Base-by-base conservation (phyloP, 2,113 vertebrate genomes). In the Benitochromis conjunctus region DNA sequence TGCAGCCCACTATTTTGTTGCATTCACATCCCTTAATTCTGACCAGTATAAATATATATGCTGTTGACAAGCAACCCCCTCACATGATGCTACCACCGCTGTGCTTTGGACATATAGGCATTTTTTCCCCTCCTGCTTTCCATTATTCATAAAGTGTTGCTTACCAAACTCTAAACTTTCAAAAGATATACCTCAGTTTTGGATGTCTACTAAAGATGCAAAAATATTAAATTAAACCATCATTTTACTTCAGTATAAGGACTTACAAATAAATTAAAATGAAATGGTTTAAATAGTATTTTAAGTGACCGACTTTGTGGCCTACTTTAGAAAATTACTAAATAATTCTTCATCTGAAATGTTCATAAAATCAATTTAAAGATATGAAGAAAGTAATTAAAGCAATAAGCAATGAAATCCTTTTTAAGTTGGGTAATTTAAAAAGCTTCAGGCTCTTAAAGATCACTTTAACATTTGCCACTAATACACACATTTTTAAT, bases 141-240 rank as follows among this genome's bases (percentile, higher is more conserved):
- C 13, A 4, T 26, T 71, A 26, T 46, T 69, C 38, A 26, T 26
- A 43, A 26, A 43, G 8, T 26, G 8, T 26, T 46, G 66, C 21
- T 46, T 46, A 71, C 21, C 21, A 71, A 46, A 43, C 12, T 69
- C 38, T 16, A 43, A 69, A 71, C 13, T 24, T 64, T 41, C 5
- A 0, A 29, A 48, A 46, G 41, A 29, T 6, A 26, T 26, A 48
- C 41, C 21, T 0, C 26, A 1, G 21, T 43, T 74, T 74, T 74
- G 14, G 66, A 48, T 14, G 9, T 6, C 6, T 26, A 74, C 14
- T 29, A 48, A 48, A 19, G 14, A 19, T 46, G 38, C 21, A 74
- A 71, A 71, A 18, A 71, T 26, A 13, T 41, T 14, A 1, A 0
- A 0, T 7, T 21, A 66, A 41, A 21, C 0, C 1, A 18, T 5